A percentile compares a stretch with the other conserved stretches of the same genome.
Conservation (phyloP, 1,140 invertebrate genomes). For the Pentalonia nigronervosa region DNA sequence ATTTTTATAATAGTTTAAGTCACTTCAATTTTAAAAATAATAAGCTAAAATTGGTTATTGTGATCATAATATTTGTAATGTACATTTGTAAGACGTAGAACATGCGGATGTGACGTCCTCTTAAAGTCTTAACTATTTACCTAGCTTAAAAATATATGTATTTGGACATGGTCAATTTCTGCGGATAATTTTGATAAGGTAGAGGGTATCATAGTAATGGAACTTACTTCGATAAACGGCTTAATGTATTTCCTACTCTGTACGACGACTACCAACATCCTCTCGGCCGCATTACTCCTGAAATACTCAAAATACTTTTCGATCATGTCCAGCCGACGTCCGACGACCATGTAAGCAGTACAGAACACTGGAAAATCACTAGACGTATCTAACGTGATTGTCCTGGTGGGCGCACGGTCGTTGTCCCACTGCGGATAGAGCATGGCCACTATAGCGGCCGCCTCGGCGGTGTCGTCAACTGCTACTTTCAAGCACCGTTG, state of each 20-base stretch:
- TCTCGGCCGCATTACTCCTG: not conserved
- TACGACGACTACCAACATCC: conserved; percentile 27
- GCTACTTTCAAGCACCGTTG: conserved; percentile 21
- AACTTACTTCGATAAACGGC: conserved; percentile 18
- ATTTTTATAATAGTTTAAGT: not conserved
- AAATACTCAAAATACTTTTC: not conserved
- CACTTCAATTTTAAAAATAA: no score
- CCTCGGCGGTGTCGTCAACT: not conserved
- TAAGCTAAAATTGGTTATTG: not conserved
- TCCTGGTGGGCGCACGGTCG: not conserved
- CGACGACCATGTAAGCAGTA: not conserved
- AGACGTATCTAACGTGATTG: not conserved
- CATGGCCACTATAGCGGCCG: conserved; percentile 1
- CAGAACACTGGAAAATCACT: not conserved
- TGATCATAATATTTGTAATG: not conserved
- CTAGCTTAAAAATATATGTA: no score
- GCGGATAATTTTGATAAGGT: not conserved
- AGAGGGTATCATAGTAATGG: not conserved
- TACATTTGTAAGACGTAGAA: not conserved
- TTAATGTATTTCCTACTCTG: not conserved
- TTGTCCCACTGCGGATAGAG: not conserved
- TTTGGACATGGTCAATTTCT: not conserved
- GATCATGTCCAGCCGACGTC: not conserved
- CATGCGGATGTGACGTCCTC: not conserved
- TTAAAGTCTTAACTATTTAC: not conserved